A percentile compares a stretch with the other conserved stretches of the same genome.
These are phyloP conservation scores for Channa maculata DNA, from an alignment of 2,113 vertebrate species.

Conservation along the genomic window DNA sequence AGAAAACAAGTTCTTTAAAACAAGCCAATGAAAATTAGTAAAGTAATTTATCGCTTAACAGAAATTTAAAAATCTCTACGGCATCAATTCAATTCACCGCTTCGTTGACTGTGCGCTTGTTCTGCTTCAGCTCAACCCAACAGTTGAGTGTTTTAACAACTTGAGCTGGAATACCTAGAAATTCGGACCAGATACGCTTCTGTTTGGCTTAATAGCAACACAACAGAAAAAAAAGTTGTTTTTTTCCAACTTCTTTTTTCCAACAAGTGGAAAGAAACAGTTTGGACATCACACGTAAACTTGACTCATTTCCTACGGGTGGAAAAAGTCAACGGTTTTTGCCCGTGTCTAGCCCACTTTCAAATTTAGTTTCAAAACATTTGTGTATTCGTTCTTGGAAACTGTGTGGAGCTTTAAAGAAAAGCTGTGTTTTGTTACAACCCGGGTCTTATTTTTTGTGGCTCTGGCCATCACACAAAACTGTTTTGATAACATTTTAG, in stretches of 20 bases:
- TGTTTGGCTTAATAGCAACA: conserved; percentile 11
- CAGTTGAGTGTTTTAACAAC: not conserved
- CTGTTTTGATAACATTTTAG: conserved; percentile 39
- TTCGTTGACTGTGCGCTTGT: too few relatives aligned
- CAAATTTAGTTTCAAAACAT: conserved; percentile 2
- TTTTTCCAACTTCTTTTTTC: not conserved
- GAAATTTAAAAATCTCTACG: too few relatives aligned
- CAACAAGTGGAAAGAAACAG: not conserved
- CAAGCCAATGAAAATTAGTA: too few relatives aligned
- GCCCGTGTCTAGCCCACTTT: not conserved
- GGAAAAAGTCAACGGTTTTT: conserved; percentile 10
- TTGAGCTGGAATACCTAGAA: conserved; percentile 14
- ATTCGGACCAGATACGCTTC: not conserved
- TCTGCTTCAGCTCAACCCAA: not conserved
- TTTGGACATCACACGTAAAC: conserved; percentile 2
- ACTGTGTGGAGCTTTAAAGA: not conserved
- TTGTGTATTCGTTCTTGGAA: conserved; percentile 21
- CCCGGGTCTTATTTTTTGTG: conserved; percentile 23
- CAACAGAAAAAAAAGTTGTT: not conserved
- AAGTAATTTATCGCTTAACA: too few relatives aligned
- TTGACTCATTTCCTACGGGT: not conserved
- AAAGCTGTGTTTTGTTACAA: not conserved
- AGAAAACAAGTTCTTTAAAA: too few relatives aligned
- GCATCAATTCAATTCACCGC: too few relatives aligned
- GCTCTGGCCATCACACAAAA: not conserved